Evolutionary conservation across 92 coral and sea anemone species (phyloP).

Genomic region (Montipora capitata): DNA sequence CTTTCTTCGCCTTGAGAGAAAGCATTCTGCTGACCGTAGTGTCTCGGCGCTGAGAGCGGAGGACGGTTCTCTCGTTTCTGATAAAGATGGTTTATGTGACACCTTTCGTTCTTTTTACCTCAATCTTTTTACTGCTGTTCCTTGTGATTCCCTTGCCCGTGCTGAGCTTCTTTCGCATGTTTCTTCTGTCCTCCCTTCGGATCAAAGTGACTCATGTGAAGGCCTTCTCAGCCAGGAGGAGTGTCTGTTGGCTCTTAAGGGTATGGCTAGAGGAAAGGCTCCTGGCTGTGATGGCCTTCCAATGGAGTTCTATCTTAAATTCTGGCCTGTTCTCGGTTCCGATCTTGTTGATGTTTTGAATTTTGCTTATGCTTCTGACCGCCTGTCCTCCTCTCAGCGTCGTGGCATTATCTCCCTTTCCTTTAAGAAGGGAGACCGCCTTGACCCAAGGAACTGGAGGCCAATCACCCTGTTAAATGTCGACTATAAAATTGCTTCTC

Average conservation of each 20-base stretch:
- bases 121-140: not conserved
- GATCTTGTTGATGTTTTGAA: conserved; percentile 25
- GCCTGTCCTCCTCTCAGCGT: conserved; percentile 5
- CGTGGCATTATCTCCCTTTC: not conserved
- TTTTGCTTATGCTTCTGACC: not conserved
- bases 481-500: not conserved
- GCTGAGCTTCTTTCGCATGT: not conserved
- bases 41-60: not conserved
- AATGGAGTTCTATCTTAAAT: conserved; percentile 11
- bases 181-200: not conserved
- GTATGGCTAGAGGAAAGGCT: conserved; percentile 11
- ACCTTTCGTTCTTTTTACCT: not conserved
- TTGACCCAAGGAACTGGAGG: not conserved
- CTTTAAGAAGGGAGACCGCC: conserved; percentile 1
- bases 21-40: not conserved
- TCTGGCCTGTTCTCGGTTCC: conserved; percentile 15
- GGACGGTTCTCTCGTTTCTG: not conserved
- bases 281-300: conserved; percentile 26
- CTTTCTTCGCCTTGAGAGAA: conserved; percentile 37
- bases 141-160: not conserved
- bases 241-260: conserved; percentile 3
- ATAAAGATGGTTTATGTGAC: not conserved
- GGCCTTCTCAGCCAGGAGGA: conserved; percentile 33
- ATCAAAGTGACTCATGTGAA: conserved; percentile 22
- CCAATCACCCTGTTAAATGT: not conserved